These are phyloP conservation scores for Xestia sexstrigata DNA, from an alignment of 2,888 invertebrate genomes.

Conservation along the genomic window DNA sequence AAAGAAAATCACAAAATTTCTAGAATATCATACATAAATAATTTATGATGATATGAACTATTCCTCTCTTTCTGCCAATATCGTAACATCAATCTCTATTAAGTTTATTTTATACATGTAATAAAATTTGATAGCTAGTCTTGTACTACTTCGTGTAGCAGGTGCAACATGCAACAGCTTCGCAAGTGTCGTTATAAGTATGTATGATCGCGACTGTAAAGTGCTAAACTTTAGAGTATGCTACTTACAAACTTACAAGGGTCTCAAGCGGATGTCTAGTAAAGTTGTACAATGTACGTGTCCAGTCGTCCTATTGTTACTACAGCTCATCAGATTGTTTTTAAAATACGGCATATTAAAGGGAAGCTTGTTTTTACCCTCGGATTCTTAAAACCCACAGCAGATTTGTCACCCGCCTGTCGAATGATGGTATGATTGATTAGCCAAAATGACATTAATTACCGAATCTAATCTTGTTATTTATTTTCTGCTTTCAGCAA, in stretches of 20 bases:
- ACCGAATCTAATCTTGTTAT: neutral
- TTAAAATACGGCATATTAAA: no score
- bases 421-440: neutral
- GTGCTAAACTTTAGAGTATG: constrained; percentile 29
- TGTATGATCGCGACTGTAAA: constrained; percentile 8
- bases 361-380: no score
- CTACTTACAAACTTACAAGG: constrained; percentile 10
- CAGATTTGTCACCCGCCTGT: neutral
- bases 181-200: constrained; percentile 32
- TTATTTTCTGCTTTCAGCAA: neutral
- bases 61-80: neutral
- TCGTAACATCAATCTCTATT: neutral
- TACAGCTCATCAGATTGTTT: neutral
- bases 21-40: neutral
- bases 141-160: constrained; percentile 23
- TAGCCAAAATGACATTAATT: neutral
- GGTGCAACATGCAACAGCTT: constrained; percentile 21
- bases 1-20: neutral
- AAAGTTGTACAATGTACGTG: no score
- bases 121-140: constrained; percentile 3
- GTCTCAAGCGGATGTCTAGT: neutral
- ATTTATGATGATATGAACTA: neutral
- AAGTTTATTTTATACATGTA: neutral
- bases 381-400: neutral
- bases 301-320: neutral